Conservation (phyloP, 2,888 invertebrate species). For the Spisula solida region DNA sequence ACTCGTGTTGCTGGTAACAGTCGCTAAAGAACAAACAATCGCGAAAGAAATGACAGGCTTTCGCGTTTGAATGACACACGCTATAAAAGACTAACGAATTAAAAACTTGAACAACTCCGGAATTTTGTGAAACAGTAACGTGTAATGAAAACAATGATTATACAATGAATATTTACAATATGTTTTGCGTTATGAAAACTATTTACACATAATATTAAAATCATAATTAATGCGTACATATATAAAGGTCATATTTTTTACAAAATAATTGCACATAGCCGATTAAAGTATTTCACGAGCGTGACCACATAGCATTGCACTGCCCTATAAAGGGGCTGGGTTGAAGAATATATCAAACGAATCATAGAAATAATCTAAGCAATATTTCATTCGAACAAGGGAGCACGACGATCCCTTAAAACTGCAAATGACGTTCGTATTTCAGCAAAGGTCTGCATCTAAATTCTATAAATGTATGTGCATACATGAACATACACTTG, state of each 20-base stretch:
- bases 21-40: too few relatives aligned
- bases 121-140: too few relatives aligned
- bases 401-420: too few relatives aligned
- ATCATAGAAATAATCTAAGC: neutral
- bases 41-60: too few relatives aligned
- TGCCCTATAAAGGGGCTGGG: neutral
- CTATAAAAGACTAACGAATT: too few relatives aligned
- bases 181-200: neutral
- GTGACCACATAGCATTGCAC: neutral
- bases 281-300: neutral
- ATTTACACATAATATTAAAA: neutral
- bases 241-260: neutral
- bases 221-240: neutral
- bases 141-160: neutral
- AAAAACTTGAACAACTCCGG: too few relatives aligned
- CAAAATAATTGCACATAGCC: slow-evolving; percentile 27
- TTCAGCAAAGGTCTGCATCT: too few relatives aligned
- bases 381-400: neutral
- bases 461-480: too few relatives aligned
- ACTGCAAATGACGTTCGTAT: too few relatives aligned
- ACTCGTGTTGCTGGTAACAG: too few relatives aligned
- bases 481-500: too few relatives aligned
- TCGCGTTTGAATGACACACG: too few relatives aligned
- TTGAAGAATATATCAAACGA: neutral
- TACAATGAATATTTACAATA: neutral